Base-by-base conservation (phyloP, 2,888 invertebrate genomes). In the Chalcosyrphus nemorum region DNA sequence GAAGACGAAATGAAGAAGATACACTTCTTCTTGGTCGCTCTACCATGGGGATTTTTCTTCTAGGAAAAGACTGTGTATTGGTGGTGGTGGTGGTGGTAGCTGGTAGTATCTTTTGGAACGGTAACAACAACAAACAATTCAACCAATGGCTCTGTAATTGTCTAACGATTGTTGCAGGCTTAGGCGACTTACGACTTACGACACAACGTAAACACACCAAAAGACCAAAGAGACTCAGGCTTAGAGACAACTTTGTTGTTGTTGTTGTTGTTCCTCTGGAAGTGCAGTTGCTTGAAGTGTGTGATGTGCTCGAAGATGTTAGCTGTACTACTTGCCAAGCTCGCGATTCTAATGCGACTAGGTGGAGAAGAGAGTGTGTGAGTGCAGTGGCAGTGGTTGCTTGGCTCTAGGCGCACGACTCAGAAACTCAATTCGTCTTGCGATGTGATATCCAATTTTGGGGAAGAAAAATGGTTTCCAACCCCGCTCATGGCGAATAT, bases 1-100 rank as follows among this genome's bases (percentile, higher is more conserved):
- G 66, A 84, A 74, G 70, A 80, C 84, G 80, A 84, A 84, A 84
- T 84, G 84, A 84, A 84, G 84, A 84, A 84, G 84, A 84, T 80
- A 80, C 84, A 68, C 66, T 82, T 54, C 71, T 72, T 59, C 78
- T n/a, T n/a, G n/a, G 56, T 32, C 19, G 54, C 24, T 38, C 35
- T 59, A 50, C 59, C 43, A 29, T 27, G 17, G n/a, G n/a, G n/a
- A n/a, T 43, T 19, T 24, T 24, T 24, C 59, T 45, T 61, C 54
- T 70, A 27, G 21, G 13, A 61, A 43, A 43, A 43, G n/a, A 15
- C 38, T 15, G 2, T 24, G 45, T 19, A n/a, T 19, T 61, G 11
- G 15, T 47, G 17, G 2, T 71, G 24, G 35, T 59, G 50, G 2
- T 43, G 45, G 11, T 35, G 19, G 59, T 52, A 59, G 66, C 74